Base-by-base conservation (phyloP, 2,888 invertebrate genomes). In the Petrophora chlorosata region DNA sequence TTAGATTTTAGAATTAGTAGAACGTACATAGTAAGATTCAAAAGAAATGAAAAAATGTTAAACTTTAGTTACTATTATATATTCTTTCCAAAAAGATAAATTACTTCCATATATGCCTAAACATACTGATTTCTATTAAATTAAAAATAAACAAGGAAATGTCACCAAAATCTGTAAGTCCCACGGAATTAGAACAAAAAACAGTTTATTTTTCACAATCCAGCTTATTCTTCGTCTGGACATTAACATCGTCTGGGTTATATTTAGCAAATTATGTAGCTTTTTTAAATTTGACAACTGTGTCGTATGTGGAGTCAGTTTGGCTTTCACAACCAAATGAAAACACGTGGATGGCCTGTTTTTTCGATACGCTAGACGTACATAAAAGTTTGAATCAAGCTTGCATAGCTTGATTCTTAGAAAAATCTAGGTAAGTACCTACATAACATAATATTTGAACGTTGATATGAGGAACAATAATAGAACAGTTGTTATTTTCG, bases 61-160 rank as follows among this genome's bases (percentile, higher is more conserved):
- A n/a, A n/a, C n/a, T n/a, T n/a, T n/a, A 10, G 10, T 25, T 3
- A 25, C 4, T 25, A 19, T 4, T 19, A 4, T 19, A 19, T 1
- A 7, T 19, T 3, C 13, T 19, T 28, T 9, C 3, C 10, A 16
- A 2, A 5, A 10, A 38, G 32, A 32, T 38, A 15, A 39, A 45
- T 4, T 22, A 39, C 38, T 15, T 28, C 3, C 3, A 7, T 13
- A 9, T 5, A 0, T 32, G 3, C 0, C n/a, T 26, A 17, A 12
- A n/a, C n/a, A n/a, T n/a, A n/a, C n/a, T 26, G 16, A 26, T 28
- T 19, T 41, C 9, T 13, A 10, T 5, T 0, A 38, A 33, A 22
- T 15, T 17, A 14, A 26, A 34, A 34, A 43, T 43, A 47, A 19
- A 51, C 10, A 34, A 38, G 26, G 44, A 55, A 51, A 47, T 26